Conservation (phyloP, 2,888 invertebrate genomes). For the Caenorhabditis japonica region DNA sequence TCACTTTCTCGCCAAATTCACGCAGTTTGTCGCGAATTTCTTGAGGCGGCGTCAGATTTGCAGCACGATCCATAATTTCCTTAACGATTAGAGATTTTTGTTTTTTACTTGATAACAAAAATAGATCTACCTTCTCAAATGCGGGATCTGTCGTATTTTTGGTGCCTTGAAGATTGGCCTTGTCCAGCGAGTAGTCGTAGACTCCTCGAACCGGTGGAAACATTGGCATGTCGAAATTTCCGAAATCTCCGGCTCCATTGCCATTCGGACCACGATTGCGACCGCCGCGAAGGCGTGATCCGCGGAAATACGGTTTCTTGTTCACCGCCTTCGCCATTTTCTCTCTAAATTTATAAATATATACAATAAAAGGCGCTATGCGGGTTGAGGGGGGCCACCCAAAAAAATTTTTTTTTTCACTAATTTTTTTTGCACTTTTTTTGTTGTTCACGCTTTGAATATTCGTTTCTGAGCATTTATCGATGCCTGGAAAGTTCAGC, state of each 20-base stretch:
- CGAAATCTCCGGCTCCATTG: neutral
- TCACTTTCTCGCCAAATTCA: constrained; percentile 21
- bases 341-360: no score
- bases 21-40: neutral
- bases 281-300: neutral
- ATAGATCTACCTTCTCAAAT: constrained; percentile 19
- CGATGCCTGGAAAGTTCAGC: no score
- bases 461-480: no score
- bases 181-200: constrained; percentile 21
- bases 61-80: constrained; percentile 34
- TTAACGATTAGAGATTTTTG: neutral
- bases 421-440: no score
- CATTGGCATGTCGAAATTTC: neutral
- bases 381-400: no score
- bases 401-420: no score
- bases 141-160: constrained; percentile 9
- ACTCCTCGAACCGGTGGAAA: neutral
- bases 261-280: neutral
- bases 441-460: no score
- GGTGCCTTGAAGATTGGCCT: constrained; percentile 1
- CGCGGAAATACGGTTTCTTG: neutral
- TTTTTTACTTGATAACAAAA: neutral
- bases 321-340: neutral
- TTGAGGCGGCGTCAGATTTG: constrained; percentile 14
- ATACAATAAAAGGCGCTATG: no score